phyloP scores from a whole-genome alignment of 1,140 invertebrate genomes.

The Harpegnathos saltator region DNA sequence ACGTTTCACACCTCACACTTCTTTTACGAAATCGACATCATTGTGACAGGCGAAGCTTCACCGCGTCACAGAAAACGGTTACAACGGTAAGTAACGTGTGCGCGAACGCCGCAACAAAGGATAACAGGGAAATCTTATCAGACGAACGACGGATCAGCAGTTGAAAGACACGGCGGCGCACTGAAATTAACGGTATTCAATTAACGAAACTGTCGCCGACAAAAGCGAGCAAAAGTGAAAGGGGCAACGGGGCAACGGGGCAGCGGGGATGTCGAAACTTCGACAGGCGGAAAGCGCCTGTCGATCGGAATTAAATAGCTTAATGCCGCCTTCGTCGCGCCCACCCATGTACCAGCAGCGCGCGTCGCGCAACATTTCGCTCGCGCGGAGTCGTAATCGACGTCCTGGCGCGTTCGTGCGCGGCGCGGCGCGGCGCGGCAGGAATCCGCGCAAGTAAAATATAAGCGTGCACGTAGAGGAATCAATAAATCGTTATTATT shows the following conservation, averaged over 20 bases:
- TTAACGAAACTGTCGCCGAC: conserved; percentile 45
- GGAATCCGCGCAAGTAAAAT: too few relatives aligned
- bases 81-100: background rate
- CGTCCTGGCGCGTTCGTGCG: background rate
- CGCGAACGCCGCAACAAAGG: too few relatives aligned
- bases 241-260: conserved; percentile 57
- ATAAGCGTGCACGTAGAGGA: too few relatives aligned
- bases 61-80: too few relatives aligned
- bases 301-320: conserved; percentile 46
- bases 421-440: too few relatives aligned
- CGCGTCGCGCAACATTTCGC: conserved; percentile 18
- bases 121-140: conserved; percentile 20
- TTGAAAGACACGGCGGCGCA: conserved; percentile 17
- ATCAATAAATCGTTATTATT: too few relatives aligned
- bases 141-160: background rate
- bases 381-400: background rate
- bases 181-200: conserved; percentile 48
- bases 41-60: background rate
- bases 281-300: conserved; percentile 17
- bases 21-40: background rate
- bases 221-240: conserved; percentile 54
- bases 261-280: conserved; percentile 57
- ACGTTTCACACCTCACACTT: too few relatives aligned
- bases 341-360: conserved; percentile 1
- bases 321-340: conserved; percentile 48